These are phyloP conservation scores for Drosophila seclusa DNA, from an alignment of 2,888 invertebrate species.

Conservation along the genomic window DNA sequence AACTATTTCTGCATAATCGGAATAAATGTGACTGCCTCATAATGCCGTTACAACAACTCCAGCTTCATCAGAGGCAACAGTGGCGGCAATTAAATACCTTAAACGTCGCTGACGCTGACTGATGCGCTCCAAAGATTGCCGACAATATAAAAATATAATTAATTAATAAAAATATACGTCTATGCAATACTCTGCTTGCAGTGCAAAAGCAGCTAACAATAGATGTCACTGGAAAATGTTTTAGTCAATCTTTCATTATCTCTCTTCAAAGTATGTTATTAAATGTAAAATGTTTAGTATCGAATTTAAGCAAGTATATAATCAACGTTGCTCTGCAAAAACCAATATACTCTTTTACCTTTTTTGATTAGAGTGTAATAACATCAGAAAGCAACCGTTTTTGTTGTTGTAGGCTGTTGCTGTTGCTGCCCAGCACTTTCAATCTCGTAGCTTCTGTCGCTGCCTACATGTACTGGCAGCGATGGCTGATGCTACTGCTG, in stretches of 20 bases:
- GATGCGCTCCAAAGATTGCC: conserved; percentile 62
- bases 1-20: conserved; percentile 20
- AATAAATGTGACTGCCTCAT: conserved; percentile 21
- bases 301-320: background rate
- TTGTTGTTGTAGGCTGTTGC: conserved; percentile 31
- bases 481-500: conserved; percentile 17
- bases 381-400: conserved; percentile 23
- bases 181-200: background rate
- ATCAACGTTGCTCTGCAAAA: background rate
- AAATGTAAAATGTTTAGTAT: background rate
- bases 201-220: background rate
- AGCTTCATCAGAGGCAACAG: conserved; percentile 25
- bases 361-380: background rate
- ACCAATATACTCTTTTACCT: background rate
- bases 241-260: background rate
- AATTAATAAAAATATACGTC: conserved; percentile 13
- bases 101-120: conserved; percentile 59
- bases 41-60: conserved; percentile 23
- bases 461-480: conserved; percentile 45
- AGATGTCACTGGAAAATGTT: background rate
- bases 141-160: conserved; percentile 32
- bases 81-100: conserved; percentile 69
- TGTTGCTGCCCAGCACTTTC: conserved; percentile 62
- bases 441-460: conserved; percentile 57
- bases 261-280: background rate